Evolutionary conservation across 2,113 vertebrate species (phyloP), one percentile per base, ranked within the genome.

Genomic region (Ptychochromis oligacanthus): DNA sequence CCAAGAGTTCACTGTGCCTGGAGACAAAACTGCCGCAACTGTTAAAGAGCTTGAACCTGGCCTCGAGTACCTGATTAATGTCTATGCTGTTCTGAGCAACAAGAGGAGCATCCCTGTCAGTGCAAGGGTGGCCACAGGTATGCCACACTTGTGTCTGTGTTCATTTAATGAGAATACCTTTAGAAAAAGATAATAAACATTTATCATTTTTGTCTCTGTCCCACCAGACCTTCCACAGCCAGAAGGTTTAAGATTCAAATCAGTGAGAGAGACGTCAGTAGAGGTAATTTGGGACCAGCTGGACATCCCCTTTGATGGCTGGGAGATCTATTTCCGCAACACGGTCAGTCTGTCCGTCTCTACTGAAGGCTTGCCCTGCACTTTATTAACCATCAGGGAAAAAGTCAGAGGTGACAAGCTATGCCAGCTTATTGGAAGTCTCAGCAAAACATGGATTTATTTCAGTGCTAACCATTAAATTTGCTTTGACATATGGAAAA

Each of bases 251-350:
- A 97, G 79, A 75, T 99, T 99, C 94, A 98, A 97, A 91, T 97
- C 97, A 3, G 94, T 99, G 60, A 96, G 90, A 61, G 98, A 99
- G 86, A 97, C 97, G 0, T 97, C 97, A 0, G 97, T 99, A 24
- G 97, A 98, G 80, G 97, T 99, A 36, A 92, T 95, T 58, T 99
- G 98, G 98, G 98, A 99, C 79, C 96, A 97, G 92, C 90, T 99
- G 84, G 96, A 97, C 85, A 95, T 98, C 12, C 87, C 96, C 49
- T 98, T 98, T 61, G 97, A 98, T 80, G 95, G 95, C 6, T 99
- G 98, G 98, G 96, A 98, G 87, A 95, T 99, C 79, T 93, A 97
- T 90, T 97, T 99, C 93, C 96, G 89, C 40, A 97, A 97, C 72
- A 96, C 93, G 94, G 98, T 99, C 85, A 96, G 96, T 87, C 24